These are phyloP conservation scores for Bugulina stolonifera DNA, from an alignment of 2,888 invertebrate species.

Conservation along the genomic window DNA sequence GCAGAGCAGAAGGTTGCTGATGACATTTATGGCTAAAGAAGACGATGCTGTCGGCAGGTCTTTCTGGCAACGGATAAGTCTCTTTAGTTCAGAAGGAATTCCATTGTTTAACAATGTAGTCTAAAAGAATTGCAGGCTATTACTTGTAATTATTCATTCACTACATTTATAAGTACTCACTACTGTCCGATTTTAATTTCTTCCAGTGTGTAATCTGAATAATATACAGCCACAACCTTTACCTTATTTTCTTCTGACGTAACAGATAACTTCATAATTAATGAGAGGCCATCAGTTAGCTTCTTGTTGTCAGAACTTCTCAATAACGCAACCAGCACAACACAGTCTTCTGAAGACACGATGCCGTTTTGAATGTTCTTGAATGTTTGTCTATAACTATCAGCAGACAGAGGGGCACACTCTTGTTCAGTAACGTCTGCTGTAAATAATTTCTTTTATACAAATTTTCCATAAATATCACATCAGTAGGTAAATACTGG, in stretches of 20 bases:
- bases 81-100: not conserved
- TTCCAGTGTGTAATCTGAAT: too few species aligned
- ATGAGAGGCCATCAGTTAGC: not conserved
- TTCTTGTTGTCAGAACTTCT: not conserved
- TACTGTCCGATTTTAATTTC: too few species aligned
- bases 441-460: too few species aligned
- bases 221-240: too few species aligned
- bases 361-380: not conserved
- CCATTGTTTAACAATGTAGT: not conserved
- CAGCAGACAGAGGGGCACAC: not conserved
- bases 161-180: too few species aligned
- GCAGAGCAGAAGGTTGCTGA: not conserved
- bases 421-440: too few species aligned
- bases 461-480: too few species aligned
- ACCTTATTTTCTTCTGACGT: conserved; percentile 16
- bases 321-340: not conserved
- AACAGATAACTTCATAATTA: conserved; percentile 10
- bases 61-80: not conserved
- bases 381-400: not conserved
- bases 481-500: too few species aligned
- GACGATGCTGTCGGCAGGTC: not conserved
- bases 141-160: too few species aligned
- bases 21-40: not conserved
- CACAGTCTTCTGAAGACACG: not conserved
- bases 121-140: too few species aligned